Evolutionary conservation across 2,113 vertebrate genomes (phyloP), one percentile per base, ranked within the genome.

Genomic region (Narcine bancroftii): DNA sequence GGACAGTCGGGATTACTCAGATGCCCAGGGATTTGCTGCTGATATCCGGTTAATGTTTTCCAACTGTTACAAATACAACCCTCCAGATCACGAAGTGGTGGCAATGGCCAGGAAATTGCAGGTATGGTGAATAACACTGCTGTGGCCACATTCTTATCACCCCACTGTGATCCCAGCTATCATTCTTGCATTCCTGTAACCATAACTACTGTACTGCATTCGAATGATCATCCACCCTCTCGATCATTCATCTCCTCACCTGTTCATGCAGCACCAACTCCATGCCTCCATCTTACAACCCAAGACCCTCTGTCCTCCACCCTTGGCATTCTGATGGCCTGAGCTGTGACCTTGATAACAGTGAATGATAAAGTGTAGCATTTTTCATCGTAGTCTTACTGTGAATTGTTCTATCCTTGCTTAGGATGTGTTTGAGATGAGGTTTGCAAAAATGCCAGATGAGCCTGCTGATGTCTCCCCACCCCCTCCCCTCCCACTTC

Each of bases 61-160:
- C 53, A 99, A 99, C 93, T 99, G 98, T 93, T 99, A 99, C 96
- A 99, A 99, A 94, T 99, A 99, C 96, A 99, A 99, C 93, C 98
- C 98, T 53, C 97, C 98, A 0, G 96, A 98, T 94, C 98, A 98
- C 0, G 96, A 97, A 42, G 97, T 99, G 60, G 98, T 99, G 29
- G 95, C 96, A 2, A 97, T 97, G 97, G 99, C 98, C 94, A 95
- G 96, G 93, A 98, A 97, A 93, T 97, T 99, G 13, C 99, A 99
- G 97, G 99, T 99, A 94, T 93, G 93, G 66, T 4, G 21, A 69
- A 50, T 60, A 47, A 3, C n/a, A 39, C 10, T 9, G 2, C 75
- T 77, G 39, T n/a, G 75, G 75, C 75, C 3, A n/a, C n/a, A n/a
- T n/a, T n/a, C n/a, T n/a, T n/a, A 19, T 81, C 66, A 45, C 75